Evolutionary conservation across 1,140 invertebrate genomes (phyloP), one percentile per base, ranked within the genome.

Genomic region (Heliconius nattereri): DNA sequence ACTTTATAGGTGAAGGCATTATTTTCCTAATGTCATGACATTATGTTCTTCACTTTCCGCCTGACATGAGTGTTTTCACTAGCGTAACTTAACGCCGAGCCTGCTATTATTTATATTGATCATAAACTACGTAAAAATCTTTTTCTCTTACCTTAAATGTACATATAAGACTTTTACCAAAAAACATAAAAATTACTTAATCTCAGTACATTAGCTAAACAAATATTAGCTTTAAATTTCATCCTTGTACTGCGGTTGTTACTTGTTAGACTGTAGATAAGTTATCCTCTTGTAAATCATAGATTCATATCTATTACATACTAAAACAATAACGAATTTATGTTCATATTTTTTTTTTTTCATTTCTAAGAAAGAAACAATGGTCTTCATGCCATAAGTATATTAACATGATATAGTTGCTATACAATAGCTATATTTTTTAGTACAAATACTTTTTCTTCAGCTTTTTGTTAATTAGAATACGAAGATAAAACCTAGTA

Each of bases 241-340:
- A 26, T 66, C 60, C 60, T 66, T 66, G n/a, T 60, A 66, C 9
- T 29, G 13, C 23, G 9, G 11, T 66, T 66, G 20, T 23, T 57
- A 23, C 54, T 9, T 23, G 60, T 26, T 66, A 66, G 5, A 0
- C 60, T 66, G 29, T 66, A 13, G 60, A 66, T 66, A 66, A 29
- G 60, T 66, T 26, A 66, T 29, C 57, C n/a, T 11, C 23, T 66
- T 26, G 26, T 29, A 66, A 66, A 66, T 66, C 60, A 29, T 26
- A 66, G 60, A 66, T 66, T 26, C 11, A 29, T 66, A 66, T 66
- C 60, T 66, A 11, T 66, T 66, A 66, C 23, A 66, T 66, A 66
- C 60, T 60, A 23, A 60, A 23, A 66, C 60, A 66, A 66, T 66
- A 20, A 66, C 11, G 3, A 66, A 19, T 26, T 66, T 66, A 29